These are phyloP conservation scores for Leptogaster cylindrica DNA, from an alignment of 2,888 invertebrate species.

Conservation along the genomic window DNA sequence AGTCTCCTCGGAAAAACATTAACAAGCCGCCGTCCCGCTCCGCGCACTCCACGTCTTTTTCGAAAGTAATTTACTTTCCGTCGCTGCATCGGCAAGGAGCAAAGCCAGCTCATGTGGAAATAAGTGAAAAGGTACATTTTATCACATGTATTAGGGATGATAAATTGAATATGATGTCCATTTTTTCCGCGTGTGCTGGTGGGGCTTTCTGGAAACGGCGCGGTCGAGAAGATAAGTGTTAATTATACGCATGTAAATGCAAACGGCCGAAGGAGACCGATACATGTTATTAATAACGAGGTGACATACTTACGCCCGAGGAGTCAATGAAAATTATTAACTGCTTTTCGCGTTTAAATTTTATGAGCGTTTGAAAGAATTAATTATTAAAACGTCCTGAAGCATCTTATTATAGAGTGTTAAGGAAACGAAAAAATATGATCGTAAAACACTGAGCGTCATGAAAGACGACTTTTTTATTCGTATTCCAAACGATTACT, in stretches of 20 bases:
- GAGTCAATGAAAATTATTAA: no score
- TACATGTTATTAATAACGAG: background rate
- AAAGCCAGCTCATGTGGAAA: background rate
- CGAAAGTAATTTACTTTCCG: conserved; percentile 16
- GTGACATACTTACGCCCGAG: background rate
- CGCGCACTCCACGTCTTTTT: background rate
- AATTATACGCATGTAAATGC: background rate
- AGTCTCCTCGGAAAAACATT: conserved; percentile 3
- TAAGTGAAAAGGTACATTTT: background rate
- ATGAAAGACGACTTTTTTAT: no score
- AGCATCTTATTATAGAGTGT: no score
- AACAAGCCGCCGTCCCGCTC: conserved; percentile 25
- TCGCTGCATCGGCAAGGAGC: background rate
- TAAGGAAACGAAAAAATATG: no score
- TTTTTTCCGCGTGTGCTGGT: background rate
- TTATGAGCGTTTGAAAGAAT: no score
- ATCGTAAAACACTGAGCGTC: no score
- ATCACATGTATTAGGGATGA: conserved; percentile 5
- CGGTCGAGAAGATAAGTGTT: background rate
- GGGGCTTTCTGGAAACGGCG: background rate
- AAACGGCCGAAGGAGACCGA: background rate
- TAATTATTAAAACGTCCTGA: no score
- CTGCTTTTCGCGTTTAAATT: no score
- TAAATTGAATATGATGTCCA: conserved; percentile 1
- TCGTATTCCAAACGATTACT: no score